Base-by-base conservation (phyloP, 2,888 invertebrate species). In the Polietes domitor region DNA sequence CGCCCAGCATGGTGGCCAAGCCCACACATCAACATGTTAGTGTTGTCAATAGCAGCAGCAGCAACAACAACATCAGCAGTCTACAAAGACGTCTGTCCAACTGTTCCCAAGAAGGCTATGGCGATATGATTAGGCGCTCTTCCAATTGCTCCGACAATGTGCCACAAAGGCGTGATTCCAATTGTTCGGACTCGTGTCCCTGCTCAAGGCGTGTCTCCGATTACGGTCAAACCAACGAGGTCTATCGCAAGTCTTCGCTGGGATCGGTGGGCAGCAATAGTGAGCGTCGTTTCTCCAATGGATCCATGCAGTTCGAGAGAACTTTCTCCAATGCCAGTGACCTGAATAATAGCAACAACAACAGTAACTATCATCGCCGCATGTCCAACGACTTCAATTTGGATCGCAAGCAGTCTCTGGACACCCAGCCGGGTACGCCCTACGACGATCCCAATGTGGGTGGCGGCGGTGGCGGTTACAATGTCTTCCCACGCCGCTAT, bases 271-370 rank as follows among this genome's bases (percentile, higher is more conserved):
- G 90, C 83, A 90, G 90, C 73, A 88, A 86, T 28, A 91, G 91
- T 15, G 91, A 91, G 53, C 92, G 94, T 17, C 93, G 94, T 65
- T 92, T 93, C 88, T 94, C 94, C 0, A 93, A 91, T 43, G 91
- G 91, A 12, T 90, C 91, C 58, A 88, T 91, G 87, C 91, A 91
- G 77, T 91, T 91, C 82, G 91, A 91, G 77, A 86, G 91, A 17
- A 90, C 87, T 37, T 91, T 90, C 79, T 91, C 92, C 32, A 91
- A 90, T 87, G 88, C 88, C 88, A 90, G 89, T 86, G 89, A 86
- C 19, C 85, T 85, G 70, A 82, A 82, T 77, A 68, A 32, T 7
- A 63, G n/a, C 53, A 55, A 37, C 17, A 15, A 6, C 32, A 82
- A 72, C 68, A 83, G 73, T 9, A 88, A 87, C 21, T 89, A 89